Base-by-base conservation (phyloP, 2,888 invertebrate genomes). In the Sturmia bella region DNA sequence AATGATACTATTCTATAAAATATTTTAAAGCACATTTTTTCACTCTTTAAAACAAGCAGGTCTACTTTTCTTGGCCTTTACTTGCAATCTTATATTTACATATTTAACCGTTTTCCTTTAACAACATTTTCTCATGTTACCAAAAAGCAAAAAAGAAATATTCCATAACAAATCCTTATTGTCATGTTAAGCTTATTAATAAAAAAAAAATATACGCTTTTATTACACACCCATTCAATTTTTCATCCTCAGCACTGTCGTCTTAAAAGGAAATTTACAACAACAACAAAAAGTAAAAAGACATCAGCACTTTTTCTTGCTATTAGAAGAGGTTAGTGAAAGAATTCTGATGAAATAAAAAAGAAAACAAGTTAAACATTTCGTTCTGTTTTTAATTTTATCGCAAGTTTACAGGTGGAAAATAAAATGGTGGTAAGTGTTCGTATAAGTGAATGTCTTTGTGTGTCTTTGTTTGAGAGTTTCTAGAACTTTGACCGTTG, bases 321-420 rank as follows among this genome's bases (percentile, higher is more conserved):
- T 52, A 5, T 48, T 37, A 37, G 70, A 39, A 4, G 24, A 43
- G 39, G 61, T 73, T 43, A 37, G 43, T 56, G 39, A 74, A 64
- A 74, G 37, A 56, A 64, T 63, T 32, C 43, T 21, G 19, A 63
- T 45, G 48, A 56, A 57, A 59, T 57, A 32, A 48, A 41, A 43
- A 15, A 56, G 21, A 9, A 54, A 45, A 37, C 48, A 74, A 57
- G 32, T 57, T 54, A 66, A 64, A 37, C n/a, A 52, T 21, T 63
- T 24, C 17, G n/a, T 37, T 54, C 45, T 52, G 27, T 57, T 59
- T 32, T 50, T 27, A 63, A 54, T 77, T 73, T 82, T 82, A 82
- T 81, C 76, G 43, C 52, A 77, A 73, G 12, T 57, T 76, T 81
- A 63, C 81, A 82, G 77, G 69, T 70, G 73, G 43, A 39, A 77